Base-by-base conservation (phyloP, 1,140 invertebrate genomes). In the Macrotrachela quadricornifera region DNA sequence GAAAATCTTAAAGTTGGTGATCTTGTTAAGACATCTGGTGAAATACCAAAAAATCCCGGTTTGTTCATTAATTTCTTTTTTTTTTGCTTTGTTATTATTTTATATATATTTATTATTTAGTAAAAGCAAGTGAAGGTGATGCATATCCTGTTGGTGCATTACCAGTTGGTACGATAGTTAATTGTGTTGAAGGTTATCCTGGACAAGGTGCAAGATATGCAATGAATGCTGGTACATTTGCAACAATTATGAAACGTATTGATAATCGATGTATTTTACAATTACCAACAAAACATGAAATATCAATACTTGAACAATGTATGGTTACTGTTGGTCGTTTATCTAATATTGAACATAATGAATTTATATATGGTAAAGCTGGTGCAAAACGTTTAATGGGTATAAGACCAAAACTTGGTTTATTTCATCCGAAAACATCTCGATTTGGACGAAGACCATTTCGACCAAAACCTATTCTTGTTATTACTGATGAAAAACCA, bases 1-100 rank as follows among this genome's bases (percentile, higher is more conserved):
- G 79, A 81, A 60, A 87, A 85, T 62, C 91, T 96, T 86, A 85
- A 91, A 69, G 68, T 76, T 45, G 90, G 90, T 15, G 85, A 95
- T 64, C 75, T 96, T 12, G 77, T 97, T n/a, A 79, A 72, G 62
- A 86, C 85, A 1, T 86, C 81, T 0, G 66, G 73, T 11, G 75
- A 80, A 52, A 79, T 97, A 48, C 85, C 90, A 10, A 72, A 79
- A 57, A 88, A 82, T 67, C 78, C 85, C 8, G 21, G 21, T 30
- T 30, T 30, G 8, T 30, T 30, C 8, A 4, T 30, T 30, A 79
- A 81, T 83, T 65, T 59, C 59, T 58, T 30, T 30, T 4, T 56
- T 42, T 30, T 42, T n/a, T n/a, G n/a, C n/a, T n/a, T n/a, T n/a
- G n/a, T 61, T 56, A 44, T 49, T 56, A 73, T 41, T 65, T 30